Conservation (phyloP, 2,113 vertebrate genomes). For the Tauraco erythrolophus region DNA sequence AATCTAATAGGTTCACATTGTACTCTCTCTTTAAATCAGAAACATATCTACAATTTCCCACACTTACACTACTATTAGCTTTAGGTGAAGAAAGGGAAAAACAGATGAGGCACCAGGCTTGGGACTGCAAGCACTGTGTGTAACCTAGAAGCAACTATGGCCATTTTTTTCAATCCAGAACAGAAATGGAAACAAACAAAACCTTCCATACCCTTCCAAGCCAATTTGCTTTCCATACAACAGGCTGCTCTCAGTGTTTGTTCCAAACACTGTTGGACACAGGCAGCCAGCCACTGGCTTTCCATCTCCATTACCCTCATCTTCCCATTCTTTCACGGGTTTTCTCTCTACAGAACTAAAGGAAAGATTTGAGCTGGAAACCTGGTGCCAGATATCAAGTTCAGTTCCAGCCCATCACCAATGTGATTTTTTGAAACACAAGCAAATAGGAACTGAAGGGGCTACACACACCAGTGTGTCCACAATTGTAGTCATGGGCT, state of each 20-base stretch:
- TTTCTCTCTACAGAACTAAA: neutral
- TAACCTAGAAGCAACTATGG: slow-evolving; percentile 47
- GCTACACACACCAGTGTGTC: neutral
- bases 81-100: slow-evolving; percentile 67
- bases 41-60: slow-evolving; percentile 66
- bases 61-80: slow-evolving; percentile 75
- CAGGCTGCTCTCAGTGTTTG: accelerated
- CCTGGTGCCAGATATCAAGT: neutral
- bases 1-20: slow-evolving; percentile 73
- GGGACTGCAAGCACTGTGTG: slow-evolving; percentile 39
- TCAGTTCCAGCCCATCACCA: neutral
- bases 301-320: neutral
- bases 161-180: slow-evolving; percentile 25
- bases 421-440: neutral
- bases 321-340: neutral
- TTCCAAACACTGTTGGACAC: neutral
- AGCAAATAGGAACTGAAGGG: neutral
- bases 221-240: neutral
- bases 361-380: neutral
- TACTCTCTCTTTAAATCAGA: slow-evolving; percentile 60
- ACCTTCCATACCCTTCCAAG: neutral
- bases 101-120: slow-evolving; percentile 72
- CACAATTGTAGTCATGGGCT: neutral
- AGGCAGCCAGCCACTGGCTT: neutral
- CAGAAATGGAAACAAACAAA: slow-evolving; percentile 43